These are phyloP conservation scores for Perca schrenkii DNA, from an alignment of 2,113 vertebrate genomes.

Conservation along the genomic window DNA sequence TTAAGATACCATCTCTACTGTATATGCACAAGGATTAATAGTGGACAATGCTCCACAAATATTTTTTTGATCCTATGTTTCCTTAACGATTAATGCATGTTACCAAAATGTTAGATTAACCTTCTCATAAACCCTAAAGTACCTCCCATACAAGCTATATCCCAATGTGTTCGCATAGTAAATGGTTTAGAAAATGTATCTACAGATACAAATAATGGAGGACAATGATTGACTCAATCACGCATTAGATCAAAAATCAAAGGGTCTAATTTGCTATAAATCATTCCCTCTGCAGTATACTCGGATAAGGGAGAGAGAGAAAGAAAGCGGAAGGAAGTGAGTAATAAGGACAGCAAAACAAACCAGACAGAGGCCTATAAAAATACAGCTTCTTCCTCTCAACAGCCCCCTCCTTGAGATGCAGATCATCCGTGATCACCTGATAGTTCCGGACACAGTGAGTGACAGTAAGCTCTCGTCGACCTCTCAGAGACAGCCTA, in stretches of 20 bases:
- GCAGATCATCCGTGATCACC: constrained; percentile 81
- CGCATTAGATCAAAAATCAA: not conserved
- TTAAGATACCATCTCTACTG: not conserved
- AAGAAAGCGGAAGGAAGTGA: constrained; percentile 36
- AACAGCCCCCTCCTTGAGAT: constrained; percentile 75
- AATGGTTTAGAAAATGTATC: not conserved
- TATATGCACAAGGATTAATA: not conserved
- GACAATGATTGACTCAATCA: not conserved
- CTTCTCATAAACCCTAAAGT: not conserved
- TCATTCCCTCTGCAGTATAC: not conserved
- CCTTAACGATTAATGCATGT: not conserved
- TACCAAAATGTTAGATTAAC: not conserved
- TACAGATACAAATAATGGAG: not conserved
- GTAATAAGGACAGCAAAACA: constrained; percentile 46
- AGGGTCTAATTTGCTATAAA: constrained; percentile 14
- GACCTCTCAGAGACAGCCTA: constrained; percentile 78
- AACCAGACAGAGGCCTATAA: constrained; percentile 52
- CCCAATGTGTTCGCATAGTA: not conserved
- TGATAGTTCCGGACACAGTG: constrained; percentile 78
- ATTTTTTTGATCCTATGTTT: not conserved
- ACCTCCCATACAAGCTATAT: not conserved
- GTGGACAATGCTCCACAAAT: not conserved
- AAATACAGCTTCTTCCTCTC: constrained; percentile 63
- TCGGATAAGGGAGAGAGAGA: not conserved
- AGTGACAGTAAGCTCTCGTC: constrained; percentile 69